Percentiles rank a stretch among this genome's conserved stretches.
phyloP scores from a whole-genome alignment of 2,888 invertebrate species.

The Ptilodon capucinus region DNA sequence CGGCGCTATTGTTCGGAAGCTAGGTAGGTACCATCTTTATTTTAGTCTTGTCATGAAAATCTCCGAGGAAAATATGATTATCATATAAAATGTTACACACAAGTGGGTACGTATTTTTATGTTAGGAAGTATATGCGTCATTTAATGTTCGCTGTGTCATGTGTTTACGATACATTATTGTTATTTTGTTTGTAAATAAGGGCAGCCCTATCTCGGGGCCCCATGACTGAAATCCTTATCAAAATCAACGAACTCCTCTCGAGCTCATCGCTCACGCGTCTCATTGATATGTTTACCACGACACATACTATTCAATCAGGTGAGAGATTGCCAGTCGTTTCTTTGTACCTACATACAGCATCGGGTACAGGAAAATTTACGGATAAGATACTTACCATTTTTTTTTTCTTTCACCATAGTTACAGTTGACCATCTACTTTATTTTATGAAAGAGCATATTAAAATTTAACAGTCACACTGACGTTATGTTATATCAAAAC shows the following conservation, averaged over 20 bases:
- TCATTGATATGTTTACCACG: conserved; percentile 37
- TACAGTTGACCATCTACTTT: no score
- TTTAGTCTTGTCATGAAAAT: conserved; percentile 28
- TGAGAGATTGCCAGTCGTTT: conserved; percentile 32
- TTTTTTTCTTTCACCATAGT: no score
- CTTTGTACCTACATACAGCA: conserved; percentile 17
- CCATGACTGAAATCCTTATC: conserved; percentile 42
- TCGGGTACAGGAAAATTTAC: background rate
- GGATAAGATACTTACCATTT: background rate
- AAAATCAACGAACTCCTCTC: conserved; percentile 33
- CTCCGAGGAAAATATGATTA: conserved; percentile 27
- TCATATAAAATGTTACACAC: conserved; percentile 28
- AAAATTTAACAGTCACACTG: no score
- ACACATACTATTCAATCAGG: conserved; percentile 43
- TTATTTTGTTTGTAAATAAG: conserved; percentile 4
- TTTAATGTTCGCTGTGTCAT: conserved; percentile 9
- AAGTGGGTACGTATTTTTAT: conserved; percentile 14
- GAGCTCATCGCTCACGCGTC: conserved; percentile 48
- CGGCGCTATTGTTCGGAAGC: conserved; percentile 54
- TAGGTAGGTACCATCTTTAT: conserved; percentile 38
- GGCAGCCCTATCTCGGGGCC: conserved; percentile 26
- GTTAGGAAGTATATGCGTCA: conserved; percentile 4
- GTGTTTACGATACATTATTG: conserved; percentile 9
- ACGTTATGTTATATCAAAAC: no score
- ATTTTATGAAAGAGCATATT: background rate